Evolutionary conservation across 1,140 invertebrate species (phyloP).

Genomic region (Drosophila elegans): DNA sequence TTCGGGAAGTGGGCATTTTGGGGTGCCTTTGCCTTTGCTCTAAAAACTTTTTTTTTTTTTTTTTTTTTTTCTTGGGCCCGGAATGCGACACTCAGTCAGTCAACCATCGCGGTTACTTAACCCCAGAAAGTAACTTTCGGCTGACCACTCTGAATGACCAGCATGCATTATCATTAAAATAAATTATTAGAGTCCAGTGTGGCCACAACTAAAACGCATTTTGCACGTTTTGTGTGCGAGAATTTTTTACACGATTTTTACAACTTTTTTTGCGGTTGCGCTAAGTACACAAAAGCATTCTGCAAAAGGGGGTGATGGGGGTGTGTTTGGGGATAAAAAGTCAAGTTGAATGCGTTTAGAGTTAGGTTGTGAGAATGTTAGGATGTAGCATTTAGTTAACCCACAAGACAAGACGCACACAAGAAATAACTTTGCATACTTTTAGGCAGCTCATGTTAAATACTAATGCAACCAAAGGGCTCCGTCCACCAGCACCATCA

Average conservation of each 20-base stretch:
- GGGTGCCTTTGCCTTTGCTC: background rate
- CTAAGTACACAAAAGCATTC: constrained; percentile 78
- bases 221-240: constrained; percentile 75
- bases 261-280: constrained; percentile 67
- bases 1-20: background rate
- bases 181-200: constrained; percentile 78
- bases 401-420: constrained; percentile 37
- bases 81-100: constrained; percentile 24
- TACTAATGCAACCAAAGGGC: constrained; percentile 52
- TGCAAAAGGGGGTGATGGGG: background rate
- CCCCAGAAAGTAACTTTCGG: constrained; percentile 13
- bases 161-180: constrained; percentile 84
- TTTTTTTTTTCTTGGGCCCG: background rate
- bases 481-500: constrained; percentile 39
- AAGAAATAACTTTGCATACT: constrained; percentile 83
- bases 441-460: constrained; percentile 78
- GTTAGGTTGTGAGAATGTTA: constrained; percentile 47
- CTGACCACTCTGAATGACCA: constrained; percentile 48
- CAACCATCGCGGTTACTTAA: constrained; percentile 26
- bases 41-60: constrained; percentile 4
- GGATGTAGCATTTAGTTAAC: constrained; percentile 57
- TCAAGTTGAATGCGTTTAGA: constrained; percentile 64
- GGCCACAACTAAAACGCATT: constrained; percentile 66
- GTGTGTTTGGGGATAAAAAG: constrained; percentile 61
- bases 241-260: constrained; percentile 83